Percentiles rank a stretch among this genome's conserved stretches.
These are phyloP conservation scores for Eulacestoma nigropectus DNA, from an alignment of 2,113 vertebrate genomes.

Conservation along the genomic window DNA sequence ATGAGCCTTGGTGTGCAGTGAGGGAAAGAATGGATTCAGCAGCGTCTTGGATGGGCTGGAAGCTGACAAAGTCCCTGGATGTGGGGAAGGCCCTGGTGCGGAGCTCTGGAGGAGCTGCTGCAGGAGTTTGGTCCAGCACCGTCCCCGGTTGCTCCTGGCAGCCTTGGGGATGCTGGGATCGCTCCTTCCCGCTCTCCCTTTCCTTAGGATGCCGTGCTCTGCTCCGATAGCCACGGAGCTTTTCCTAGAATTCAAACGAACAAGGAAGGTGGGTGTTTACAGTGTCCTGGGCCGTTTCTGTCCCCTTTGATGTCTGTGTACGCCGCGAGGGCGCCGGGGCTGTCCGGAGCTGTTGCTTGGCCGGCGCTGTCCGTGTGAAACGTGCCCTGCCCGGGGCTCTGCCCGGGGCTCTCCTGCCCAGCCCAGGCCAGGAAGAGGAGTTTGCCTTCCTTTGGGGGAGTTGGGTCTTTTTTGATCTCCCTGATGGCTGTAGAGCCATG, in stretches of 20 bases:
- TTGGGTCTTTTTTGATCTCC: not conserved
- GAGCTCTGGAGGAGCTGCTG: not conserved
- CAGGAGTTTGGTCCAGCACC: fast-evolving
- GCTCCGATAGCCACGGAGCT: not conserved
- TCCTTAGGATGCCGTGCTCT: not conserved
- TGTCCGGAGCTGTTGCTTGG: not conserved
- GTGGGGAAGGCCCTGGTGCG: not conserved
- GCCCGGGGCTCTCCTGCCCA: not conserved
- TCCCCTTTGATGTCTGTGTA: conserved; percentile 27
- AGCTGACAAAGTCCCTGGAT: fast-evolving
- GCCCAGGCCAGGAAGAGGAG: fast-evolving
- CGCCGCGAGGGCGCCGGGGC: not conserved
- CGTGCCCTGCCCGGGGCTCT: not conserved
- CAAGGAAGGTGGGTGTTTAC: not conserved
- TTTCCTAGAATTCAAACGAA: conserved; percentile 31
- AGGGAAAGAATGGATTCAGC: not conserved
- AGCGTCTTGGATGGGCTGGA: not conserved
- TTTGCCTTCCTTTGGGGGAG: not conserved
- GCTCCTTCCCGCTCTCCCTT: not conserved
- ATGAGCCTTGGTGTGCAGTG: fast-evolving
- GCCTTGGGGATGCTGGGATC: fast-evolving
- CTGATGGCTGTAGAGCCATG: not conserved
- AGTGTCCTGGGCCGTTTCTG: not conserved
- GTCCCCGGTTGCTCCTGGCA: fast-evolving
- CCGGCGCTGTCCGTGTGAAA: fast-evolving